phyloP scores from a whole-genome alignment of 1,140 invertebrate species.

The Nautilus pompilius region DNA sequence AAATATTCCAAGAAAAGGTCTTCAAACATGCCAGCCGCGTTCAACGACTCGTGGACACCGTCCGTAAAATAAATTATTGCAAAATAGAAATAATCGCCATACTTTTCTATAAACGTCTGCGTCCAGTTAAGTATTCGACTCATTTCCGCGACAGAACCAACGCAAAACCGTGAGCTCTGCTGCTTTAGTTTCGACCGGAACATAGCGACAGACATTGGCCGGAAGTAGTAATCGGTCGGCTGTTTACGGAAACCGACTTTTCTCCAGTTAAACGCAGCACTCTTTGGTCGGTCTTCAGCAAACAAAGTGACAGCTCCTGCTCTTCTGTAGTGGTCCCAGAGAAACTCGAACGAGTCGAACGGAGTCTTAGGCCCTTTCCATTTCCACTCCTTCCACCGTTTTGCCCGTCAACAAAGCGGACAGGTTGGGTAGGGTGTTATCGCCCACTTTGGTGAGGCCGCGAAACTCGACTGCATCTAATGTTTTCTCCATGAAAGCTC shows the following conservation, averaged over 20 bases:
- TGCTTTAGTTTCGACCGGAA: not conserved
- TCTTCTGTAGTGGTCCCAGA: slow-evolving; percentile 27
- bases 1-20: slow-evolving; percentile 8
- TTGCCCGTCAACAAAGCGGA: slow-evolving; percentile 18
- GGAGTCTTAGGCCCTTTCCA: not conserved
- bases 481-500: slow-evolving; percentile 56
- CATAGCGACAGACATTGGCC: slow-evolving; percentile 27
- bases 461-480: slow-evolving; percentile 16
- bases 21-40: slow-evolving; percentile 6
- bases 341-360: slow-evolving; percentile 1
- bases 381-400: not conserved
- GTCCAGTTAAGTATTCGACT: slow-evolving; percentile 10
- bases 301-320: slow-evolving; percentile 30
- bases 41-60: slow-evolving; percentile 12
- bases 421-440: slow-evolving; percentile 28
- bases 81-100: slow-evolving; percentile 1
- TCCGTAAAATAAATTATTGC: slow-evolving; percentile 6
- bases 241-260: slow-evolving; percentile 23
- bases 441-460: slow-evolving; percentile 26
- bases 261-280: slow-evolving; percentile 27
- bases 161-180: slow-evolving; percentile 9
- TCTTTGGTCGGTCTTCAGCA: slow-evolving; percentile 28
- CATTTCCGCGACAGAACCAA: slow-evolving; percentile 12
- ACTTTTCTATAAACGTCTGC: slow-evolving; percentile 10
- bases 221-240: slow-evolving; percentile 38